phyloP scores from a whole-genome alignment of 2,113 vertebrate species.

The Trachemys scripta region DNA sequence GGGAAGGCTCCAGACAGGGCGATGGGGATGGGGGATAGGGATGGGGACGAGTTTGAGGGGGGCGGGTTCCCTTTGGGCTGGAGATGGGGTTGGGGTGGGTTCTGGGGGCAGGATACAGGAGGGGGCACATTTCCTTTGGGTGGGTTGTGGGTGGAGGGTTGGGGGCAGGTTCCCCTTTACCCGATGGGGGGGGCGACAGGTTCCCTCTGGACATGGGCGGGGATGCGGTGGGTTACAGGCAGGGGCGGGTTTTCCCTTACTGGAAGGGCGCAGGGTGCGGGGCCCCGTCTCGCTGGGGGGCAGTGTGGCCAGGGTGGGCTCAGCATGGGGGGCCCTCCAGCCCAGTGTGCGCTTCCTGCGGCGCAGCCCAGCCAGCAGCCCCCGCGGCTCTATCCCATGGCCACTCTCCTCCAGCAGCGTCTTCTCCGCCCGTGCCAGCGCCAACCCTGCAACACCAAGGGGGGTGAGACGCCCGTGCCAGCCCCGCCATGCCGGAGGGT shows the following conservation, averaged over 20 bases:
- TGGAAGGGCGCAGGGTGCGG: slow-evolving; percentile 65
- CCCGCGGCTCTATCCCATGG: slow-evolving; percentile 74
- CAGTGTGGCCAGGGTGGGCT: slow-evolving; percentile 52
- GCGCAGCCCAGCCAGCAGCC: slow-evolving; percentile 80
- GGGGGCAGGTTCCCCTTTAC: no score
- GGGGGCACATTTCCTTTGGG: no score
- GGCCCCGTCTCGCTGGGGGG: slow-evolving; percentile 40
- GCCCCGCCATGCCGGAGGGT: no score
- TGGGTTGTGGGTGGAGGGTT: no score
- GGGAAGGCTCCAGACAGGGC: not conserved
- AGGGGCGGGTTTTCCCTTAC: not conserved
- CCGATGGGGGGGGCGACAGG: not conserved
- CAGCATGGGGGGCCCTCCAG: slow-evolving; percentile 82
- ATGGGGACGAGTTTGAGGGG: no score
- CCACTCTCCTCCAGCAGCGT: slow-evolving; percentile 83
- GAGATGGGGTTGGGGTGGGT: no score
- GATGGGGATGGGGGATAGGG: no score
- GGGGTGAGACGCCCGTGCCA: not conserved
- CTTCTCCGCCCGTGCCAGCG: slow-evolving; percentile 89
- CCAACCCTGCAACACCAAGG: slow-evolving; percentile 78
- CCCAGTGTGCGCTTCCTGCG: slow-evolving; percentile 88
- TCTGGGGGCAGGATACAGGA: no score
- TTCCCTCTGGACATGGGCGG: not conserved
- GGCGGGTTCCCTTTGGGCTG: no score
- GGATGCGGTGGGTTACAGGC: not conserved